Conservation (phyloP, 2,797 vertebrate species). For the Buceros bicornis region DNA sequence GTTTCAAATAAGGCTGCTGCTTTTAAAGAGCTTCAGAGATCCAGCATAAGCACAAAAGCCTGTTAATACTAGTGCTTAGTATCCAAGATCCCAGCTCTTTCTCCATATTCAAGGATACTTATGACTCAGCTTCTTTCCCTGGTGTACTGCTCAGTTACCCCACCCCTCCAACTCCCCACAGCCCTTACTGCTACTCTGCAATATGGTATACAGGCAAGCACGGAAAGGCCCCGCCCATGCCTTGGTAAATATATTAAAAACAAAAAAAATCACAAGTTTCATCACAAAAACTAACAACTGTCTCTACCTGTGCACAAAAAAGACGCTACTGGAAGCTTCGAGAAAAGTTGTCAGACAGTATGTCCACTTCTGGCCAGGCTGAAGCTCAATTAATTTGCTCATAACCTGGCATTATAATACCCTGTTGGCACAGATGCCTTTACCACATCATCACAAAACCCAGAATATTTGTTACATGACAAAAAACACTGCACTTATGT, state of each 20-base stretch:
- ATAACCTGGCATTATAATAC: background rate
- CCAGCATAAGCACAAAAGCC: background rate
- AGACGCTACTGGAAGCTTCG: background rate
- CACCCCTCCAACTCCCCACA: constrained; percentile 54
- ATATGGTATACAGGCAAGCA: background rate
- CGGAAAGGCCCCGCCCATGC: background rate
- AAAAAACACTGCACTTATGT: background rate
- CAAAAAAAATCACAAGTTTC: background rate
- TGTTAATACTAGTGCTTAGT: background rate
- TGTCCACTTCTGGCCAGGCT: background rate
- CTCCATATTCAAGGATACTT: constrained; percentile 1
- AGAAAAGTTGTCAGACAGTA: background rate
- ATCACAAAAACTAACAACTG: background rate
- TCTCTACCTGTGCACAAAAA: background rate
- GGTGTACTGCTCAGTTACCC: constrained; percentile 40
- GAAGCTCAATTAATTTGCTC: background rate
- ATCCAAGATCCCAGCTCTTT: background rate
- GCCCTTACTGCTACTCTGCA: background rate
- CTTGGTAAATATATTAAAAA: constrained; percentile 14
- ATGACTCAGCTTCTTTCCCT: constrained; percentile 59
- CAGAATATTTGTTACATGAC: constrained; percentile 20
- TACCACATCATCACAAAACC: constrained; percentile 16
- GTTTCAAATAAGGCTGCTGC: background rate
- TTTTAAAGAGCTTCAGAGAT: background rate
- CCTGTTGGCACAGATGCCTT: background rate